phyloP scores from a whole-genome alignment of 2,113 vertebrate genomes.

The Myanophis thanlyinensis region DNA sequence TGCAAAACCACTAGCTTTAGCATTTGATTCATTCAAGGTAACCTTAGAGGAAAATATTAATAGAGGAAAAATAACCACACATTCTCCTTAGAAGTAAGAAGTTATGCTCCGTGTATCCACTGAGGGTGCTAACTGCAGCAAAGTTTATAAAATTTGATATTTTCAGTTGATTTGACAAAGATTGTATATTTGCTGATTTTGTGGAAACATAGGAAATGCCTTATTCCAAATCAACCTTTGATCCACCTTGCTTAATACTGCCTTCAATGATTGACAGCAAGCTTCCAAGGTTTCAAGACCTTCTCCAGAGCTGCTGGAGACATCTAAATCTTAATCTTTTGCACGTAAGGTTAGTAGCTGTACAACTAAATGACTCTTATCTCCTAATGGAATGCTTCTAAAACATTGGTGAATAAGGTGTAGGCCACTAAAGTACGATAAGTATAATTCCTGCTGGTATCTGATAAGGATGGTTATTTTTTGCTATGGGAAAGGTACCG shows the following conservation, averaged over 20 bases:
- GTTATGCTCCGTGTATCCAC: not conserved
- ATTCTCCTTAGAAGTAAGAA: not conserved
- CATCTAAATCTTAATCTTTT: not conserved
- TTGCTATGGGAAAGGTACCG: not conserved
- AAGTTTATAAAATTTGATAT: not conserved
- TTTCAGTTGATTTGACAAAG: not conserved
- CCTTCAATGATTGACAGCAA: not conserved
- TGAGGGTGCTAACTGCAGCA: not conserved
- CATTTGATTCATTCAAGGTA: not conserved
- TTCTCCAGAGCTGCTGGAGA: not conserved
- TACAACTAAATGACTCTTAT: not conserved
- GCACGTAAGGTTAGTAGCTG: not conserved
- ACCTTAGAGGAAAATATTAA: not conserved
- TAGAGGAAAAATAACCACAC: not conserved
- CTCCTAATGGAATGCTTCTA: not conserved
- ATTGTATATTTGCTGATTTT: not conserved
- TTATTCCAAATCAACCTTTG: not conserved
- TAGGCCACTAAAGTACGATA: not conserved
- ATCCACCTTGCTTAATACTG: not conserved
- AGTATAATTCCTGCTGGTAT: not conserved
- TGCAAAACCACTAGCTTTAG: conserved; percentile 40
- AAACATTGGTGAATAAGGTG: not conserved
- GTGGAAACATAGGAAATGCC: not conserved
- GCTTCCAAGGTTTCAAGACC: not conserved
- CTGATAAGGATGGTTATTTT: not conserved